phyloP scores from a whole-genome alignment of 2,113 vertebrate species.

The Periophthalmus modestus region DNA sequence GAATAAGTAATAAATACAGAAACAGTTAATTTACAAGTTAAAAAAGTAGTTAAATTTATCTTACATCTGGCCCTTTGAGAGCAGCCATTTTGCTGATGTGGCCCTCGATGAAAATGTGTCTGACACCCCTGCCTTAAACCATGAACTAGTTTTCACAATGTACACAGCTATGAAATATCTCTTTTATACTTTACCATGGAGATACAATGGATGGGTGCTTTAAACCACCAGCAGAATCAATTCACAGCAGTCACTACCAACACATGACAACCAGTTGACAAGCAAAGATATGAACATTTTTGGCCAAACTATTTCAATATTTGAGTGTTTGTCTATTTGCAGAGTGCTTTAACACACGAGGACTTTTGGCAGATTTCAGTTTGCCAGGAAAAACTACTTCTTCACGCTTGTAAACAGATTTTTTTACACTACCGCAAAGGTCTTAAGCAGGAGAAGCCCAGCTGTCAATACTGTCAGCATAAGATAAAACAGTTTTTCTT shows the following conservation, averaged over 20 bases:
- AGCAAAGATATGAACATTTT: neutral
- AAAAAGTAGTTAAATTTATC: no score
- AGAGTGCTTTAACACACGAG: neutral
- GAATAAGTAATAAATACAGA: no score
- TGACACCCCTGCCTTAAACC: no score
- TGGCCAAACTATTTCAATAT: neutral
- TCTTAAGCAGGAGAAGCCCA: neutral
- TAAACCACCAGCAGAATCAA: neutral
- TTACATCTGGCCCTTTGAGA: no score
- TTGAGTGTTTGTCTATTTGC: neutral
- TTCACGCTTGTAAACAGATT: neutral
- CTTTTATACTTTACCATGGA: neutral
- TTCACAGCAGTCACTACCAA: neutral
- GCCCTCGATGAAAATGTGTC: no score
- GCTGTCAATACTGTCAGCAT: slow-evolving; percentile 5
- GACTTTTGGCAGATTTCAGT: neutral
- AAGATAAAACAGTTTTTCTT: slow-evolving; percentile 9
- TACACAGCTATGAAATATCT: neutral
- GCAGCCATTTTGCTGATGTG: no score
- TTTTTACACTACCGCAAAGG: neutral
- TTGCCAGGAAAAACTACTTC: neutral
- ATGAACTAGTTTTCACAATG: no score
- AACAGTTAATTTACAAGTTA: no score
- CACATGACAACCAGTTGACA: neutral
- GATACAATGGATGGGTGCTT: no score